These are phyloP conservation scores for Pseudochirops cupreus DNA, from an alignment of 2,797 vertebrate species.

Conservation along the genomic window DNA sequence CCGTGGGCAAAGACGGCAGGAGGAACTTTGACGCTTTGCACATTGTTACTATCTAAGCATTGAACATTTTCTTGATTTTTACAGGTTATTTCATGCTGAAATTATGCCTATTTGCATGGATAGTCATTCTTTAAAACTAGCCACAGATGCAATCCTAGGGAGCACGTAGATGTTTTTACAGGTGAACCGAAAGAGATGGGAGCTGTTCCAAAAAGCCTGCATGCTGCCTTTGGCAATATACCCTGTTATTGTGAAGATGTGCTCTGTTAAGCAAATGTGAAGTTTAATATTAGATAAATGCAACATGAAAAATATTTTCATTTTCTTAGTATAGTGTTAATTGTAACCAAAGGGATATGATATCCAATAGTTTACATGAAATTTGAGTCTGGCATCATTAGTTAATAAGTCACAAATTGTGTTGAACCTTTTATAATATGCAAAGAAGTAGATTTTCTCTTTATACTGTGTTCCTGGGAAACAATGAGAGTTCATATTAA, in stretches of 20 bases:
- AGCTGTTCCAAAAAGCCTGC: slow-evolving; percentile 89
- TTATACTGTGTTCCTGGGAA: slow-evolving; percentile 83
- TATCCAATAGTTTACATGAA: slow-evolving; percentile 70
- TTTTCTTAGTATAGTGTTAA: slow-evolving; percentile 82
- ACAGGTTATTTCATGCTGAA: slow-evolving; percentile 89
- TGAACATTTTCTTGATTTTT: slow-evolving; percentile 83
- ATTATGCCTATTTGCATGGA: slow-evolving; percentile 90
- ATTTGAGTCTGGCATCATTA: slow-evolving; percentile 79
- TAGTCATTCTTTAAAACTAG: slow-evolving; percentile 91
- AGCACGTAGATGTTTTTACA: slow-evolving; percentile 92
- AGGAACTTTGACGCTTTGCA: slow-evolving; percentile 64
- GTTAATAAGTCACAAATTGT: slow-evolving; percentile 85
- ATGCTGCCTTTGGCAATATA: slow-evolving; percentile 90
- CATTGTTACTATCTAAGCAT: slow-evolving; percentile 79
- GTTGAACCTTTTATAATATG: slow-evolving; percentile 84
- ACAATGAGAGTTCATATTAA: slow-evolving; percentile 84
- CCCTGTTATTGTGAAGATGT: slow-evolving; percentile 91
- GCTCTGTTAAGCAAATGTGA: slow-evolving; percentile 89
- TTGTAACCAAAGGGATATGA: slow-evolving; percentile 82
- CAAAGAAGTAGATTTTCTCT: slow-evolving; percentile 83
- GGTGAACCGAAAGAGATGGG: slow-evolving; percentile 92
- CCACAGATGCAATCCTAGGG: slow-evolving; percentile 91
- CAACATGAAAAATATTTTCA: slow-evolving; percentile 83
- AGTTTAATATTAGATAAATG: slow-evolving; percentile 89
- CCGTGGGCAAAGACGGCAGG: slow-evolving; percentile 67